Evolutionary conservation across 2,888 invertebrate species (phyloP), one percentile per base, ranked within the genome.

Genomic region (Hypomecis punctinalis): DNA sequence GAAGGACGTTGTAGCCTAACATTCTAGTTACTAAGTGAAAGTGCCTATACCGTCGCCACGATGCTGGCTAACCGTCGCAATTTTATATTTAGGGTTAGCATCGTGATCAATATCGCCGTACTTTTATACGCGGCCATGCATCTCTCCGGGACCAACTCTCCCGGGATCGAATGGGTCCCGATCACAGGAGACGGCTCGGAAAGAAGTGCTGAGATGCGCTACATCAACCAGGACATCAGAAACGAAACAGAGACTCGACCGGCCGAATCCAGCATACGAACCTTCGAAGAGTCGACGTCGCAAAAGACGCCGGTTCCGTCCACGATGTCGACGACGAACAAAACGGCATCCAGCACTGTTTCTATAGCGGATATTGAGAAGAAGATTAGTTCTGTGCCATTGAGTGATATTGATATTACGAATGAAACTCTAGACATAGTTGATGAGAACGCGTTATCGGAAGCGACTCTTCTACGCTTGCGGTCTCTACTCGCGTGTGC

Each of bases 71-170:
- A 89, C 76, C 89, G 90, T 69, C 94, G 96, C 74, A 96, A 96
- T 88, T 95, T 96, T 93, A 92, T 96, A 88, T 94, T 96, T 84
- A 94, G 96, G 77, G 95, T 96, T 85, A 96, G 96, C 89, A 95
- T 96, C 78, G 94, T 96, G 67, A 94, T 96, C 75, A 96, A 96
- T 83, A 94, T 96, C 70, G 95, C 95, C 74, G 95, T 96, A 61
- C 87, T 96, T 63, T 86, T 96, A 68, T 96, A 96, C 86, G 95
- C 96, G 71, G 96, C 96, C 77, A 94, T 95, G 82, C 95, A 96
- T 79, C 85, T 89, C 63, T 90, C 93, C 23, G 87, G 88, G 47
- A 90, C 73, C 68, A 82, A 76, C 40, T 71, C 79, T 0, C 82
- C 83, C 23, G 84, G 82, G 1, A 82, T 80, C 0, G 91, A 90